Percentiles rank a stretch among this genome's conserved stretches.
Evolutionary conservation across 2,888 invertebrate species (phyloP).

Genomic region (Xestia xanthographa): DNA sequence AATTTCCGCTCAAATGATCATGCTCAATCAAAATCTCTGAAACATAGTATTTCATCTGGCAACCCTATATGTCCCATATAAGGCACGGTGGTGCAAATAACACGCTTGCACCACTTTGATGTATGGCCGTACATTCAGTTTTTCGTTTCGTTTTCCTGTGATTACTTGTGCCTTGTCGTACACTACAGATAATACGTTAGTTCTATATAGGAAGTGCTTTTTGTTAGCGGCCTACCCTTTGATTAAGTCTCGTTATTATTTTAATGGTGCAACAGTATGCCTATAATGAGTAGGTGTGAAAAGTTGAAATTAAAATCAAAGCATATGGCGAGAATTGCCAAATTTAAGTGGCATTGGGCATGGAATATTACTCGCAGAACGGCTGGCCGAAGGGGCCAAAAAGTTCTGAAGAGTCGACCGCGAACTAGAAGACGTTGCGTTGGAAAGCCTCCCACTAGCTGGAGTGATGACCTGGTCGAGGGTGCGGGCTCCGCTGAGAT

Average conservation of each 20-base stretch:
- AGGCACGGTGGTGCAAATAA: slow-evolving; percentile 65
- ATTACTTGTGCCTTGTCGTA: slow-evolving; percentile 52
- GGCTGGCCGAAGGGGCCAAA: no score
- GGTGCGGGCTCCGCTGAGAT: no score
- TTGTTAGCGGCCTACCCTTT: slow-evolving; percentile 42
- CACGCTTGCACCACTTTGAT: slow-evolving; percentile 68
- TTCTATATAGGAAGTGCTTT: slow-evolving; percentile 46
- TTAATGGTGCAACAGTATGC: slow-evolving; percentile 5
- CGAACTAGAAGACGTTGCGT: no score
- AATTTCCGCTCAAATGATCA: no score
- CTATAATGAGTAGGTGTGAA: slow-evolving; percentile 2
- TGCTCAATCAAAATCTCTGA: background rate
- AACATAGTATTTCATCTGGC: background rate
- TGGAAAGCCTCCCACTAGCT: no score
- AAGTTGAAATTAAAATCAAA: background rate
- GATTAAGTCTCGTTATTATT: slow-evolving; percentile 36
- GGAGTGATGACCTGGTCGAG: no score
- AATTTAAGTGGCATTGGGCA: no score
- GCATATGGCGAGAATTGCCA: no score
- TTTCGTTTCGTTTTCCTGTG: slow-evolving; percentile 65
- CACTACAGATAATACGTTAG: slow-evolving; percentile 23
- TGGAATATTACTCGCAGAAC: no score
- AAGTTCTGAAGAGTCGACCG: no score
- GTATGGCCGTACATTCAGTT: slow-evolving; percentile 63
- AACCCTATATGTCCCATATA: slow-evolving; percentile 54